Evolutionary conservation across 2,797 vertebrate genomes (phyloP).

Genomic region (Leuciscus waleckii): DNA sequence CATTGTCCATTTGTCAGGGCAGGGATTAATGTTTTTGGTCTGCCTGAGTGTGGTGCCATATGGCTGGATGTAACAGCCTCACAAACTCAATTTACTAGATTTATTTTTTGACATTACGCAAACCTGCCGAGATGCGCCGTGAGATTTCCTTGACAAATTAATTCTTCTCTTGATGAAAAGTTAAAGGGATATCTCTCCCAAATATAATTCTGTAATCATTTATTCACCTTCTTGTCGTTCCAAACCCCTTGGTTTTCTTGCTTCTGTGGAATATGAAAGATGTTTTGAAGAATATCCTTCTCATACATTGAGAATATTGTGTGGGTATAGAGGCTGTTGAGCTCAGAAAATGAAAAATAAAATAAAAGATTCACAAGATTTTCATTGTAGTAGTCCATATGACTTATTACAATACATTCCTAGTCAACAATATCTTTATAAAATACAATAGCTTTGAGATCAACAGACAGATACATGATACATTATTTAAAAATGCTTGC

Average conservation of each 20-base stretch:
- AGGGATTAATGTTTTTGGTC: constrained; percentile 54
- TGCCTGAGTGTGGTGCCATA: constrained; percentile 53
- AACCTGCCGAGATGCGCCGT: constrained; percentile 37
- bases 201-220: neutral
- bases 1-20: constrained; percentile 55
- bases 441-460: neutral
- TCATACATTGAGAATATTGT: neutral
- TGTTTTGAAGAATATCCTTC: neutral
- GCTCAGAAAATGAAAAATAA: neutral
- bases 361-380: neutral
- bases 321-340: neutral
- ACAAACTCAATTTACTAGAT: constrained; percentile 59
- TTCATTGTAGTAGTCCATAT: neutral
- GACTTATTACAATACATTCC: neutral
- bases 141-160: constrained; percentile 26
- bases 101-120: constrained; percentile 50
- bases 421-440: neutral
- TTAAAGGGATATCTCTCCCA: neutral
- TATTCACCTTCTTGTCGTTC: neutral
- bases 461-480: neutral
- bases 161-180: constrained; percentile 17
- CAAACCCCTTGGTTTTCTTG: neutral
- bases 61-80: constrained; percentile 44
- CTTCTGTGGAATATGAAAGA: neutral
- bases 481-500: neutral